Conservation (phyloP, 2,113 vertebrate genomes). For the Columba livia region DNA sequence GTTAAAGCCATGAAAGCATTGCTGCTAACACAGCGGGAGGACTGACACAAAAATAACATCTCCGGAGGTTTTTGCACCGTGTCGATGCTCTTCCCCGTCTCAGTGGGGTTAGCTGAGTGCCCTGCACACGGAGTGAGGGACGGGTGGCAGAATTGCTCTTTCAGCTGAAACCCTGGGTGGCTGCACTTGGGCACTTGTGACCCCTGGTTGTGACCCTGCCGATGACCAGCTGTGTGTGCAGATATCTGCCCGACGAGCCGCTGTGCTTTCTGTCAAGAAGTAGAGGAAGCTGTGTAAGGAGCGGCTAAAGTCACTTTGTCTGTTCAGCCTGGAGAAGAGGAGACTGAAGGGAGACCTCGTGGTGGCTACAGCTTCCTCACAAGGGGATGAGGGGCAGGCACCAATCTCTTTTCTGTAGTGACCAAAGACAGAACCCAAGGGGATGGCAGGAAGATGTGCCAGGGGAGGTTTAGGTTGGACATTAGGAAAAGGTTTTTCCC, state of each 20-base stretch:
- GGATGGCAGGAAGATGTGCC: too few relatives aligned
- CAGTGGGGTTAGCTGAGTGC: neutral
- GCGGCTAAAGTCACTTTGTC: too few relatives aligned
- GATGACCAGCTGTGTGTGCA: neutral
- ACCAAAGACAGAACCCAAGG: too few relatives aligned
- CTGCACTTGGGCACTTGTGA: neutral
- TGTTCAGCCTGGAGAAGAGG: too few relatives aligned
- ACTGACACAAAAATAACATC: neutral
- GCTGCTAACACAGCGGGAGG: neutral
- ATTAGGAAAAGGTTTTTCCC: too few relatives aligned
- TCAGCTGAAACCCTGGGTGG: neutral
- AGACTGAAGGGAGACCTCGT: too few relatives aligned
- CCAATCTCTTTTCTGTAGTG: too few relatives aligned
- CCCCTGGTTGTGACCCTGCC: neutral
- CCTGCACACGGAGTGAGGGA: rapidly evolving
- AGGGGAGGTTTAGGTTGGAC: too few relatives aligned
- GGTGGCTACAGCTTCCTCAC: too few relatives aligned
- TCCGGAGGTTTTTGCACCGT: neutral
- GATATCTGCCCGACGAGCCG: neutral
- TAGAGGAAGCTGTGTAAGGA: too few relatives aligned
- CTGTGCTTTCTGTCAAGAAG: neutral
- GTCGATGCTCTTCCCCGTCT: neutral
- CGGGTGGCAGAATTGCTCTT: neutral
- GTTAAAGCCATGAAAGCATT: neutral
- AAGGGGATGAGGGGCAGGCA: too few relatives aligned